Conservation (phyloP, 1,140 invertebrate genomes). For the Doryteuthis pealeii region DNA sequence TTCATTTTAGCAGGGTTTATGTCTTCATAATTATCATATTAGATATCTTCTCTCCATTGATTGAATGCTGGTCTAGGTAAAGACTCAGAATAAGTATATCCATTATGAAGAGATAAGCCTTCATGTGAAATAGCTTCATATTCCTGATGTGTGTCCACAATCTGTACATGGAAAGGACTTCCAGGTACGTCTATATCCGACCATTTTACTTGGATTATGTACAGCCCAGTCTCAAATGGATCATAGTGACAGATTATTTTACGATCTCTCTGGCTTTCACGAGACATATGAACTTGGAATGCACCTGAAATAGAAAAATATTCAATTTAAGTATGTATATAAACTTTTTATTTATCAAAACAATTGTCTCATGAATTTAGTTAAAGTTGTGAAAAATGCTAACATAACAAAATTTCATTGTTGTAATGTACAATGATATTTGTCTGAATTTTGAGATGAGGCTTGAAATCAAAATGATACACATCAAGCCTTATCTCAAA, state of each 20-base stretch:
- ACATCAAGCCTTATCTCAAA: no score
- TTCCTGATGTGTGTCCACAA: slow-evolving; percentile 98
- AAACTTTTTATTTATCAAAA: no score
- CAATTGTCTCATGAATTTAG: no score
- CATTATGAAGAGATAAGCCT: slow-evolving; percentile 15
- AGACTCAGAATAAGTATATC: slow-evolving; percentile 12
- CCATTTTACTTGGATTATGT: slow-evolving; percentile 97
- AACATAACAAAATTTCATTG: no score
- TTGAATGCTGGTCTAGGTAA: slow-evolving; percentile 16
- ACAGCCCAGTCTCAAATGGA: slow-evolving; percentile 97
- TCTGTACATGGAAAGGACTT: slow-evolving; percentile 97
- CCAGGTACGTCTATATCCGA: slow-evolving; percentile 88
- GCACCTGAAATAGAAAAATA: slow-evolving; percentile 67
- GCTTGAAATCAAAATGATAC: no score
- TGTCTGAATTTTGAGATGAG: no score
- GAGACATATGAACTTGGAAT: slow-evolving; percentile 98
- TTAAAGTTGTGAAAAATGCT: no score
- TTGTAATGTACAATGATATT: no score
- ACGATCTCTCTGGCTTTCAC: slow-evolving; percentile 97
- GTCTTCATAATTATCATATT: neutral
- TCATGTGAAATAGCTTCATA: slow-evolving; percentile 61
- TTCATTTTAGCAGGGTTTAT: no score
- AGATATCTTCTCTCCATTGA: slow-evolving; percentile 27
- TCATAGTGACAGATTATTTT: slow-evolving; percentile 96
- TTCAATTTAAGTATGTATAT: neutral